Conservation (phyloP, 2,797 vertebrate genomes). For the Protosalanx chinensis region DNA sequence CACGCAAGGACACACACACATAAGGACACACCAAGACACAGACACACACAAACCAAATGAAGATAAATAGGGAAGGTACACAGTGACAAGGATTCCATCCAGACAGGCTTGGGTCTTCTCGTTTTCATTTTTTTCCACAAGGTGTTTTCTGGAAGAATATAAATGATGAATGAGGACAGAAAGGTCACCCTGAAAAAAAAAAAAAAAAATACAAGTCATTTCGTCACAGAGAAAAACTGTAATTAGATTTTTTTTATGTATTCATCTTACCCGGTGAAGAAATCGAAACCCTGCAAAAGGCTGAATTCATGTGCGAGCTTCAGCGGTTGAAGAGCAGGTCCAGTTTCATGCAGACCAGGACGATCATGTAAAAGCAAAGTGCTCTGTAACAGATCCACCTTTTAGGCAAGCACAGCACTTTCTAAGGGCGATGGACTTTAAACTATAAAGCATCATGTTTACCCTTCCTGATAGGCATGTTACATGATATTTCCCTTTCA, state of each 20-base stretch:
- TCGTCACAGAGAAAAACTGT: slow-evolving; percentile 63
- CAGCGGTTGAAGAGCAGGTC: slow-evolving; percentile 11
- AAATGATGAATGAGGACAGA: slow-evolving; percentile 87
- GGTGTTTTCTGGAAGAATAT: slow-evolving; percentile 81
- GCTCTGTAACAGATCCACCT: slow-evolving; percentile 14
- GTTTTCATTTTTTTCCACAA: slow-evolving; percentile 77
- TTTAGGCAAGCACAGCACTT: slow-evolving; percentile 26
- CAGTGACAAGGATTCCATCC: slow-evolving; percentile 72
- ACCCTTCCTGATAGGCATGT: slow-evolving; percentile 25
- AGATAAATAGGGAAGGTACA: slow-evolving; percentile 77
- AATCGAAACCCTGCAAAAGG: slow-evolving; percentile 43
- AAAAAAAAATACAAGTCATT: slow-evolving; percentile 73
- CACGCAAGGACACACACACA: not conserved
- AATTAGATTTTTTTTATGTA: slow-evolving; percentile 50
- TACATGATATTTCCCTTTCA: slow-evolving; percentile 22
- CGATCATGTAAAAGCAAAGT: not conserved
- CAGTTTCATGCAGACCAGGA: slow-evolving; percentile 9
- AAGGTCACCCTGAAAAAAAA: slow-evolving; percentile 84
- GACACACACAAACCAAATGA: slow-evolving; percentile 29
- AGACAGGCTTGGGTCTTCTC: slow-evolving; percentile 71
- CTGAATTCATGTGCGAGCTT: slow-evolving; percentile 28
- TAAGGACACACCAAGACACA: not conserved
- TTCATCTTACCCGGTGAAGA: slow-evolving; percentile 42
- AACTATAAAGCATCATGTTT: slow-evolving; percentile 41
- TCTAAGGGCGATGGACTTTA: slow-evolving; percentile 18